Conservation (phyloP, 1,140 invertebrate genomes). For the Hypsibius dujardini region DNA sequence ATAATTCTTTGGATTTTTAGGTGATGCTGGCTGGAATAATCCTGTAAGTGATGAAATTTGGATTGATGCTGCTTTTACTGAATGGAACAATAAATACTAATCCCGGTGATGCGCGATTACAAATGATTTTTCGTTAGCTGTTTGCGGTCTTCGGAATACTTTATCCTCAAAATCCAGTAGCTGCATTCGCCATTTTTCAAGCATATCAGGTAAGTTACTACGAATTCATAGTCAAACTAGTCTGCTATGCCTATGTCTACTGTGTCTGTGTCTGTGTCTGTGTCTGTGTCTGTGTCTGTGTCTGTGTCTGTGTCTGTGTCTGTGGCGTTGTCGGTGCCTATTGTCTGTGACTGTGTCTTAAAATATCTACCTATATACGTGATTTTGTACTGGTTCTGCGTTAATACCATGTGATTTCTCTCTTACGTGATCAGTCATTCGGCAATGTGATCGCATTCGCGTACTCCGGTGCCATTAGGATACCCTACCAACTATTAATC, state of each 20-base stretch:
- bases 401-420: too few species aligned
- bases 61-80: neutral
- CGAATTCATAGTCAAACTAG: too few species aligned
- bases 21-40: slow-evolving; percentile 1
- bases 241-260: too few species aligned
- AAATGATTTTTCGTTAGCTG: neutral
- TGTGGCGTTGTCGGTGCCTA: too few species aligned
- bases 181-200: neutral
- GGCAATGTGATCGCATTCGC: neutral
- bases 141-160: neutral
- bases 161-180: neutral
- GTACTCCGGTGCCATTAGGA: neutral
- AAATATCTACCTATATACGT: too few species aligned
- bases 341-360: too few species aligned
- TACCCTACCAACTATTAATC: neutral
- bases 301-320: too few species aligned
- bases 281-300: too few species aligned
- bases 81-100: neutral
- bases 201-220: neutral
- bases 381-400: too few species aligned
- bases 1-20: slow-evolving; percentile 2
- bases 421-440: neutral
- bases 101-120: too few species aligned
- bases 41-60: neutral
- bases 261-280: too few species aligned